Evolutionary conservation across 2,113 vertebrate species (phyloP).

Genomic region (Calonectris borealis): DNA sequence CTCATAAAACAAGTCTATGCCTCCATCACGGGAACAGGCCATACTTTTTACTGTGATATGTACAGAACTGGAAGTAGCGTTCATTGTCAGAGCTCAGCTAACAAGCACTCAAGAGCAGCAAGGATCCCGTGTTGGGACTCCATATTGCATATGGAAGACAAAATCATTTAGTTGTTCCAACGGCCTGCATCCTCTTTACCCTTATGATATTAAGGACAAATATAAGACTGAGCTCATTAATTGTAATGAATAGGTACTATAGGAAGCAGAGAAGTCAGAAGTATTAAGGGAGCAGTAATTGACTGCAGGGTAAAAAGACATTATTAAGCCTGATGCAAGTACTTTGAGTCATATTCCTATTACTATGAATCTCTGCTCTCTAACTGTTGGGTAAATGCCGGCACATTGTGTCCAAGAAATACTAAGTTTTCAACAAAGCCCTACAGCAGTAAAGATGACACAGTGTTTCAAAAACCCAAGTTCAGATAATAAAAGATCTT

Average conservation of each 20-base stretch:
- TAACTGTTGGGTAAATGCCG: not conserved
- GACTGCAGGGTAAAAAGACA: not conserved
- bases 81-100: not conserved
- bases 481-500: not conserved
- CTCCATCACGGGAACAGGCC: not conserved
- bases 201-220: not conserved
- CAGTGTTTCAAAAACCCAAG: not conserved
- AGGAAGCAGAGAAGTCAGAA: not conserved
- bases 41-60: not conserved
- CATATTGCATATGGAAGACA: not conserved
- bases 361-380: not conserved
- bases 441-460: not conserved
- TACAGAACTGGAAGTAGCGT: not conserved
- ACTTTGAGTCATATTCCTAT: not conserved
- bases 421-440: not conserved
- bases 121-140: not conserved
- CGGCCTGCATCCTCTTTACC: not conserved
- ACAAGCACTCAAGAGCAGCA: not conserved
- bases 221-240: not conserved
- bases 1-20: slow-evolving; percentile 38
- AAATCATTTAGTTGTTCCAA: not conserved
- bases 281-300: not conserved
- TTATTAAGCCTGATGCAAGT: not conserved
- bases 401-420: not conserved
- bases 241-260: not conserved